Evolutionary conservation across 2,888 invertebrate species (phyloP).

Genomic region (Netelia inedita): DNA sequence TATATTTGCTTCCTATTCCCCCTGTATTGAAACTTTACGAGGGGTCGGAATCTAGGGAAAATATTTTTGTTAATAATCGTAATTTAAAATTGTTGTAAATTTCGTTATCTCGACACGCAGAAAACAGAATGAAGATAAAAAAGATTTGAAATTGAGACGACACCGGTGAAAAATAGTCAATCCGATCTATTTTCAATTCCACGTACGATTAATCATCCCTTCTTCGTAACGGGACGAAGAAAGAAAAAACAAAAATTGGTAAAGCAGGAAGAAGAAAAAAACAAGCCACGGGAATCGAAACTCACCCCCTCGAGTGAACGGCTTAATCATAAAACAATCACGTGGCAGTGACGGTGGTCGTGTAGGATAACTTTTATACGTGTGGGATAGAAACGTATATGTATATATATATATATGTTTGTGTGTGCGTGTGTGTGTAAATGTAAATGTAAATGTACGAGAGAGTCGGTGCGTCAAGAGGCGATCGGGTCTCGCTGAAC

Average conservation of each 20-base stretch:
- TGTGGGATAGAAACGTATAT: slow-evolving; percentile 9
- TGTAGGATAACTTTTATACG: slow-evolving; percentile 26
- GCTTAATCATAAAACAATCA: slow-evolving; percentile 85
- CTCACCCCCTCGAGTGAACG: slow-evolving; percentile 76
- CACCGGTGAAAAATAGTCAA: slow-evolving; percentile 54
- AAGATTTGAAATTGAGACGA: slow-evolving; percentile 78
- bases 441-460: neutral
- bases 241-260: slow-evolving; percentile 13
- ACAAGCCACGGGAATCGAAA: slow-evolving; percentile 51
- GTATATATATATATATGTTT: slow-evolving; percentile 8
- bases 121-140: slow-evolving; percentile 20
- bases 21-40: neutral
- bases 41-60: neutral
- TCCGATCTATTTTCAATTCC: slow-evolving; percentile 83
- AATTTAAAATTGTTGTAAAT: neutral
- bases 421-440: slow-evolving; percentile 3
- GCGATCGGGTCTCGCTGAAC: slow-evolving; percentile 66
- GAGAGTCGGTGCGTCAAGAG: slow-evolving; percentile 36
- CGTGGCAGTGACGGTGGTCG: slow-evolving; percentile 69
- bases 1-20: slow-evolving; percentile 40
- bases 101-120: neutral
- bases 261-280: neutral
- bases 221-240: slow-evolving; percentile 25
- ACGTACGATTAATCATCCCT: slow-evolving; percentile 83
- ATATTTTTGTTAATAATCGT: neutral